phyloP scores from a whole-genome alignment of 2,797 vertebrate species.

The Epinephelus malabaricus region DNA sequence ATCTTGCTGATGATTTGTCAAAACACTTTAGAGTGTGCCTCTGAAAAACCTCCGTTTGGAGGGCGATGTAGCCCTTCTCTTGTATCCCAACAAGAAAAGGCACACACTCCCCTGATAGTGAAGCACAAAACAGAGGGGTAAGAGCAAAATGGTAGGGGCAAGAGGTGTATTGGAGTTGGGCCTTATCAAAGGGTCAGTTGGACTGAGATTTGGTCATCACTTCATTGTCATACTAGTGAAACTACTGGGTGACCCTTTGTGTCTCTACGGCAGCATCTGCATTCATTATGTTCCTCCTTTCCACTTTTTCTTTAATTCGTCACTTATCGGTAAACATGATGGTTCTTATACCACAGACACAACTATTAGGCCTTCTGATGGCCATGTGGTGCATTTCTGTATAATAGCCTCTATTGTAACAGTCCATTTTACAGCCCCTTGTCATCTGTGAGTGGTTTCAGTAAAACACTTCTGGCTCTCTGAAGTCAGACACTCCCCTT shows the following conservation, averaged over 20 bases:
- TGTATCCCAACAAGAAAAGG: no score
- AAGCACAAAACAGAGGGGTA: no score
- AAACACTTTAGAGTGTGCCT: no score
- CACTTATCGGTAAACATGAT: constrained; percentile 16
- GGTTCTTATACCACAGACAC: constrained; percentile 39
- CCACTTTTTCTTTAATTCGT: constrained; percentile 19
- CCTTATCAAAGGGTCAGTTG: not conserved
- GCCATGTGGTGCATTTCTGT: constrained; percentile 19
- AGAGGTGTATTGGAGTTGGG: no score
- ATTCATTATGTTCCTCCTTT: constrained; percentile 9
- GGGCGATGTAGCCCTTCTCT: no score
- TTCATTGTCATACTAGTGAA: constrained; percentile 47
- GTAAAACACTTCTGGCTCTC: constrained; percentile 52
- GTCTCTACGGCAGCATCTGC: constrained; percentile 45
- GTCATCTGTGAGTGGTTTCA: constrained; percentile 52
- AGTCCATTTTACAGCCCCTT: constrained; percentile 40
- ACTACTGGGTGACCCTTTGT: constrained; percentile 22
- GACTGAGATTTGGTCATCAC: constrained; percentile 33
- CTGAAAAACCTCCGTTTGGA: no score
- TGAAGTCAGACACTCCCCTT: constrained; percentile 46
- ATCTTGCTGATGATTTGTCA: no score
- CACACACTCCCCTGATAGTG: no score
- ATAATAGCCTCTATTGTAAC: constrained; percentile 48
- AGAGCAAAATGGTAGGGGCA: no score
- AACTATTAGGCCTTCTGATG: constrained; percentile 14